A percentile compares a stretch with the other conserved stretches of the same genome.
These are phyloP conservation scores for Harlomillsia oculata DNA, from an alignment of 1,140 invertebrate species.

Conservation along the genomic window DNA sequence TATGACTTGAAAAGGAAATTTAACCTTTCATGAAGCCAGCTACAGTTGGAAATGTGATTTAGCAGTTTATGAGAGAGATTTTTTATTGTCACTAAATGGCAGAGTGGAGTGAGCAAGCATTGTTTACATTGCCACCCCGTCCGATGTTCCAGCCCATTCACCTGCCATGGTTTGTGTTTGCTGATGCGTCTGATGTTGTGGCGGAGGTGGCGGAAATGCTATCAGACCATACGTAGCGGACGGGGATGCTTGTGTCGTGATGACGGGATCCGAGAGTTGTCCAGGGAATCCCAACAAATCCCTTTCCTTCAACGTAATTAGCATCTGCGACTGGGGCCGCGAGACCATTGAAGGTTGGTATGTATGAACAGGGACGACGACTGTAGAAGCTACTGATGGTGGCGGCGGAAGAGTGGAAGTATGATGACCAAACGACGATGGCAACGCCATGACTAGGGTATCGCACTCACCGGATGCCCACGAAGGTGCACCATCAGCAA, in stretches of 20 bases:
- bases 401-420: background rate
- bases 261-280: conserved; percentile 3
- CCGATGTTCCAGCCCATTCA: too few relatives aligned
- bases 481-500: too few relatives aligned
- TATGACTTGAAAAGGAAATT: too few relatives aligned
- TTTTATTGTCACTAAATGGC: too few relatives aligned
- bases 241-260: background rate
- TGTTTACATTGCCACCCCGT: too few relatives aligned
- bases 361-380: conserved; percentile 9
- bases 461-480: too few relatives aligned
- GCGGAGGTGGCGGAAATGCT: conserved; percentile 39
- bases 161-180: conserved; percentile 7
- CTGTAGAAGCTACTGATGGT: background rate
- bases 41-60: too few relatives aligned
- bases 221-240: conserved; percentile 44
- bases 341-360: background rate
- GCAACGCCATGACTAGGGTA: background rate
- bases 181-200: conserved; percentile 5
- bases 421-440: background rate
- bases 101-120: too few relatives aligned
- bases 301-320: background rate
- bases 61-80: too few relatives aligned
- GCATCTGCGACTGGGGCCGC: background rate
- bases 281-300: conserved; percentile 1
- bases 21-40: too few relatives aligned